Percentiles rank a stretch among this genome's conserved stretches.
phyloP scores from a whole-genome alignment of 2,797 vertebrate species.

The Gouania willdenowi region DNA sequence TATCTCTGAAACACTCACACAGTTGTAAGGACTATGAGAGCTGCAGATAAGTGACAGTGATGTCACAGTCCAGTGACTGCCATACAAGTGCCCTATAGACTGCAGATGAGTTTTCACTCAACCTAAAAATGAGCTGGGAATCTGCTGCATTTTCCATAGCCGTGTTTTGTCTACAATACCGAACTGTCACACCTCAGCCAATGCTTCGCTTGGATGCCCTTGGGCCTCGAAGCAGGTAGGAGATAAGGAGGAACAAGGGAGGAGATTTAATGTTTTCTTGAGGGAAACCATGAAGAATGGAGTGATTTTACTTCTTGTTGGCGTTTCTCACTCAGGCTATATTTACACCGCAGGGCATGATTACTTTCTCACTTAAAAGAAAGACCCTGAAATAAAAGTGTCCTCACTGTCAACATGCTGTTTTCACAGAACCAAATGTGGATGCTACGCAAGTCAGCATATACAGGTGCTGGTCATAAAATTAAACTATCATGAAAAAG shows the following conservation, averaged over 20 bases:
- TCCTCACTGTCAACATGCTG: no score
- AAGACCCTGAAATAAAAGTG: no score
- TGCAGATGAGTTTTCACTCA: constrained; percentile 34
- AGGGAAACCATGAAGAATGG: constrained; percentile 28
- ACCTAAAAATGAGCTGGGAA: constrained; percentile 37
- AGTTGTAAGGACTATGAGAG: constrained; percentile 4
- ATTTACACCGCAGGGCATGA: no score
- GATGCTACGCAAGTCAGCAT: no score
- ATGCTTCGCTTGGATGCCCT: constrained; percentile 36
- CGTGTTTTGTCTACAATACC: constrained; percentile 69
- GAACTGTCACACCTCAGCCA: constrained; percentile 48
- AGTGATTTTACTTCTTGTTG: constrained; percentile 59
- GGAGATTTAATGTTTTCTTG: constrained; percentile 23
- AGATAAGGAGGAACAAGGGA: constrained; percentile 3
- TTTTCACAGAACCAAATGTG: no score
- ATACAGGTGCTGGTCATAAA: no score
- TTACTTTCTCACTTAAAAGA: no score
- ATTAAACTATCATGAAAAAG: no score
- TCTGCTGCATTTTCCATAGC: constrained; percentile 36
- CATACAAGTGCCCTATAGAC: constrained; percentile 41
- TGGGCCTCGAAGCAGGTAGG: constrained; percentile 19
- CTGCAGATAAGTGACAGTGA: constrained; percentile 10
- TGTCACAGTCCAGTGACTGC: constrained; percentile 23
- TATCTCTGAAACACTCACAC: constrained; percentile 7
- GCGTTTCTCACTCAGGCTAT: no score